phyloP scores from a whole-genome alignment of 37 sponge, comb jelly and placozoan species.

The Oscarella lobularis region DNA sequence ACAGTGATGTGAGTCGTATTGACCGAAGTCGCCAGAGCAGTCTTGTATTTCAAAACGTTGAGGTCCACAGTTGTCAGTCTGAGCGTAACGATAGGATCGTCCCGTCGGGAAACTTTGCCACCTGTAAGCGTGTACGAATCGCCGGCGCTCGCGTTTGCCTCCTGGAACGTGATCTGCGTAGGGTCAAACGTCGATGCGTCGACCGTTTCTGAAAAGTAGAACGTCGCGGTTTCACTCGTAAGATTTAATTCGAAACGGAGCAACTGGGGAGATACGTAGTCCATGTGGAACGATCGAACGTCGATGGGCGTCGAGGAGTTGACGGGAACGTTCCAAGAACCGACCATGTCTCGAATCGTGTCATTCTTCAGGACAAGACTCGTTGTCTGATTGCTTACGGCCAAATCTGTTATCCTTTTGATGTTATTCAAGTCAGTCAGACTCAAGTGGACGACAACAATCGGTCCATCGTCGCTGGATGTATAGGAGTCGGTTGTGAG shows the following conservation, averaged over 20 bases:
- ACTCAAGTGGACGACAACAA: constrained; percentile 40
- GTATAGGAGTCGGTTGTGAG: constrained; percentile 46
- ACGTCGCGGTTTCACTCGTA: constrained; percentile 43
- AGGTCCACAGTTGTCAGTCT: constrained; percentile 45
- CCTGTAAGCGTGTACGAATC: constrained; percentile 38
- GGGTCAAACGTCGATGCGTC: constrained; percentile 40
- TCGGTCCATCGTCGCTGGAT: constrained; percentile 25
- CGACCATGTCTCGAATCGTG: constrained; percentile 50
- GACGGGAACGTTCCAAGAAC: constrained; percentile 17
- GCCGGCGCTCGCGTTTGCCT: not conserved
- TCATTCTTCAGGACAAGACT: constrained; percentile 24
- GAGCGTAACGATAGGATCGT: constrained; percentile 66
- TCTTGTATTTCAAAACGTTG: constrained; percentile 54
- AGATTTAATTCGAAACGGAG: constrained; percentile 57
- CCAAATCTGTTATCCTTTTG: constrained; percentile 52
- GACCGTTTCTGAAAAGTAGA: constrained; percentile 80
- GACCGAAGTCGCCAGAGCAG: constrained; percentile 36
- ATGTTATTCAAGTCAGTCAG: constrained; percentile 68
- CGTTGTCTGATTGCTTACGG: constrained; percentile 34
- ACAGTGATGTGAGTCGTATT: constrained; percentile 43
- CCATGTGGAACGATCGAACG: constrained; percentile 28
- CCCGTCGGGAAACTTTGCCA: constrained; percentile 25
- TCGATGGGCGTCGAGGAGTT: not conserved
- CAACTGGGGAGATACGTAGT: constrained; percentile 33
- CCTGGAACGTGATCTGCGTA: constrained; percentile 52